Percentiles rank a stretch among this genome's conserved stretches.
These are phyloP conservation scores for Fringilla coelebs DNA, from an alignment of 2,797 vertebrate genomes.

Conservation along the genomic window DNA sequence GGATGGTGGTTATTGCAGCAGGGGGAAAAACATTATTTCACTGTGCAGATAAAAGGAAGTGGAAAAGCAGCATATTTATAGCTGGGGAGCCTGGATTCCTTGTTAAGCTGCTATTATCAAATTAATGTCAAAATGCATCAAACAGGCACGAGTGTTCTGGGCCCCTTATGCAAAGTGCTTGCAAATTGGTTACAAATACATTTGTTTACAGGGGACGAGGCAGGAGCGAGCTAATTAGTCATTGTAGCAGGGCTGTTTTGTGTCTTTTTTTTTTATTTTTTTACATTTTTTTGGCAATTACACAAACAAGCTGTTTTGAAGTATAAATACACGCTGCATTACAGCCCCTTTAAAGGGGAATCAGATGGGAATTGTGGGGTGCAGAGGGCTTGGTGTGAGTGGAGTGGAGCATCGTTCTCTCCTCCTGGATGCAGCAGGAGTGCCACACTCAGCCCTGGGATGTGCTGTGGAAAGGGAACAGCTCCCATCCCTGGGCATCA, in stretches of 20 bases:
- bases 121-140: conserved; percentile 72
- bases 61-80: conserved; percentile 61
- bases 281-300: conserved; percentile 51
- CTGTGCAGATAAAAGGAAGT: conserved; percentile 69
- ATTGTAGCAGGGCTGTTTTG: conserved; percentile 49
- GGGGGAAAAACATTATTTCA: conserved; percentile 69
- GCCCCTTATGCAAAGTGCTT: conserved; percentile 65
- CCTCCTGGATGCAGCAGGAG: not conserved
- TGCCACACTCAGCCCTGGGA: rapidly evolving
- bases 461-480: not conserved
- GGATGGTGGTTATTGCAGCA: conserved; percentile 65
- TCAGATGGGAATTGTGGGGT: not conserved
- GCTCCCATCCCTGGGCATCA: rapidly evolving
- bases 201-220: conserved; percentile 65
- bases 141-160: conserved; percentile 64
- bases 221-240: conserved; percentile 64
- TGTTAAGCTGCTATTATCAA: conserved; percentile 67
- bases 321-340: not conserved
- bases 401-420: not conserved
- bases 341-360: not conserved
- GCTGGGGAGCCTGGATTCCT: conserved; percentile 63
- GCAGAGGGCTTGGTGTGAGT: not conserved
- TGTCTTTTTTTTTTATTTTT: not conserved
- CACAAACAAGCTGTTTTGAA: conserved; percentile 60
- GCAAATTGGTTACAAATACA: conserved; percentile 67